phyloP scores from a whole-genome alignment of 2,113 vertebrate genomes.

The Elaphurus davidianus region DNA sequence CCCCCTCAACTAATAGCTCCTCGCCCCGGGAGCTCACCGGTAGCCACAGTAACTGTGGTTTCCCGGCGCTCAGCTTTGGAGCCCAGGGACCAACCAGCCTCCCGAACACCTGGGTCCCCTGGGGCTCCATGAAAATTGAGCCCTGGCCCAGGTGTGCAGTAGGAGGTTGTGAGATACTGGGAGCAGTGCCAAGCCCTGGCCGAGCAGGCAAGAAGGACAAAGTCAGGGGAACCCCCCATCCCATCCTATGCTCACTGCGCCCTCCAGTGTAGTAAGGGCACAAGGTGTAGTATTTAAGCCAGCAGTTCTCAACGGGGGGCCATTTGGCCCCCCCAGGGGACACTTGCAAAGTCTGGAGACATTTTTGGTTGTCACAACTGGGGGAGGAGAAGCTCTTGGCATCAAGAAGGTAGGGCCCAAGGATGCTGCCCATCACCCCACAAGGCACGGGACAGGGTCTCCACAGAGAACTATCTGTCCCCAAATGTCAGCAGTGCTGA shows the following conservation, averaged over 20 bases:
- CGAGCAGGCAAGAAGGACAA: background rate
- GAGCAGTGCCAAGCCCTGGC: background rate
- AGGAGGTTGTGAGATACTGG: background rate
- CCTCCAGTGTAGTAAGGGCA: background rate
- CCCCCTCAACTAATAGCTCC: background rate
- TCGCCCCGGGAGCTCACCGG: background rate
- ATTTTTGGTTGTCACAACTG: background rate
- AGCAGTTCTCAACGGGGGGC: background rate
- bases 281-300: accelerated
- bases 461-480: background rate
- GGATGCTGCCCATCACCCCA: background rate
- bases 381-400: background rate
- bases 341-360: background rate
- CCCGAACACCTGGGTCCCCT: background rate
- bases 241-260: accelerated
- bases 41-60: constrained; percentile 16
- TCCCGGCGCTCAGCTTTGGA: background rate
- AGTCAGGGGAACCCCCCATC: background rate
- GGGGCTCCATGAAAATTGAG: constrained; percentile 13
- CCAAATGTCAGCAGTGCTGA: background rate
- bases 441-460: accelerated
- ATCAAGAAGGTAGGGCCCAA: background rate
- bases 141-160: constrained; percentile 9
- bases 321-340: accelerated
- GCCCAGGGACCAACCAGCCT: constrained; percentile 25